Conservation (phyloP, 2,113 vertebrate genomes). For the Hydrolagus affinis region DNA sequence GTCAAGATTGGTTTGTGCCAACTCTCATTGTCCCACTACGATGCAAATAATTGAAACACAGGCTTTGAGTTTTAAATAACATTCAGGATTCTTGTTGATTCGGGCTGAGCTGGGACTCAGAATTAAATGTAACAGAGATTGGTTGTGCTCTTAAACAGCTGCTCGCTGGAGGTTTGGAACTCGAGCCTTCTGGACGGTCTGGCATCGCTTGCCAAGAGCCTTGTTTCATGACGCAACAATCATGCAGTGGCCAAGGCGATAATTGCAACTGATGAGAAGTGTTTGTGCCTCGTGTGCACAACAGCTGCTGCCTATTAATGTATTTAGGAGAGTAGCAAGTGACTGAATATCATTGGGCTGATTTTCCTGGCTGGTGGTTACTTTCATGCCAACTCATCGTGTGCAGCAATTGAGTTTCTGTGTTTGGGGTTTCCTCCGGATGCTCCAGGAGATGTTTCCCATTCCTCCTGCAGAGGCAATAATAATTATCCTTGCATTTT, state of each 20-base stretch:
- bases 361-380: too few relatives aligned
- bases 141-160: neutral
- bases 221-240: neutral
- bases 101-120: neutral
- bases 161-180: neutral
- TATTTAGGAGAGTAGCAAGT: neutral
- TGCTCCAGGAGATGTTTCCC: too few relatives aligned
- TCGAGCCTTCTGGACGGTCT: neutral
- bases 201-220: neutral
- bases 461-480: too few relatives aligned
- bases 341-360: neutral
- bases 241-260: neutral
- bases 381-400: too few relatives aligned
- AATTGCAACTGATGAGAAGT: neutral
- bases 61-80: neutral
- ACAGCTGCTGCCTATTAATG: neutral
- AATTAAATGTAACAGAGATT: neutral
- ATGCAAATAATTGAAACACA: neutral
- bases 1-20: neutral
- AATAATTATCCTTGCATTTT: too few relatives aligned
- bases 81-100: neutral
- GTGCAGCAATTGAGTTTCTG: neutral
- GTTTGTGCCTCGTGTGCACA: neutral
- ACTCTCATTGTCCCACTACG: neutral
- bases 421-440: neutral